Evolutionary conservation across 2,113 vertebrate genomes (phyloP), one percentile per base, ranked within the genome.

Genomic region (Cyprinodon brontotheroides): DNA sequence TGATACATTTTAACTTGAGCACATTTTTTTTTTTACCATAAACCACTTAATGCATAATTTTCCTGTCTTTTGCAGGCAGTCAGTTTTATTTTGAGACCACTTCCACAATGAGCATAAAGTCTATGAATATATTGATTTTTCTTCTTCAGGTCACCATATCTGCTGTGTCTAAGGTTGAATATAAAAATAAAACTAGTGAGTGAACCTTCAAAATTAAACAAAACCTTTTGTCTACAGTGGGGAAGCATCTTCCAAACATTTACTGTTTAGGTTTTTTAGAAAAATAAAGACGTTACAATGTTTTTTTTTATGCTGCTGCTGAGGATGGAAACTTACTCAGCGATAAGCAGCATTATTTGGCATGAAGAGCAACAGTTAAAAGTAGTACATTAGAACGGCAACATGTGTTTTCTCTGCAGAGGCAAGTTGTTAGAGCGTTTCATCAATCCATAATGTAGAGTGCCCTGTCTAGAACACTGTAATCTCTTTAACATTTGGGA

Each of bases 401-500:
- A 78, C 65, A 64, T 62, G 59, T 61, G 66, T 36, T 13, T 66
- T 60, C 75, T 72, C 20, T 47, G 62, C 65, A 53, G 70, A 57
- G 73, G 68, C 65, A 65, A 75, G 70, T 11, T 70, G 61, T 75
- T 77, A 41, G 77, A 78, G 78, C 50, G 57, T 75, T 29, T 29
- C 79, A 76, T 82, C 69, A 63, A 67, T 86, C 81, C 66, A 60
- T 75, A 47, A 74, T 37, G 66, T 14, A 14, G 57, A 0, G 66
- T 38, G 39, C 45, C 4, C 40, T 6, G 36, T 77, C 60, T 57
- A 47, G 72, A 70, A 75, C 41, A 50, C 9, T 40, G 17, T 70
- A 69, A 80, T 75, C 50, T 67, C 72, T 74, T 81, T 67, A 80
- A 65, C 65, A 47, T 77, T 68, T 72, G 22, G 37, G 11, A 63